Percentiles rank a stretch among this genome's conserved stretches.
Evolutionary conservation across 2,113 vertebrate species (phyloP).

Genomic region (Halcyon malimbica): DNA sequence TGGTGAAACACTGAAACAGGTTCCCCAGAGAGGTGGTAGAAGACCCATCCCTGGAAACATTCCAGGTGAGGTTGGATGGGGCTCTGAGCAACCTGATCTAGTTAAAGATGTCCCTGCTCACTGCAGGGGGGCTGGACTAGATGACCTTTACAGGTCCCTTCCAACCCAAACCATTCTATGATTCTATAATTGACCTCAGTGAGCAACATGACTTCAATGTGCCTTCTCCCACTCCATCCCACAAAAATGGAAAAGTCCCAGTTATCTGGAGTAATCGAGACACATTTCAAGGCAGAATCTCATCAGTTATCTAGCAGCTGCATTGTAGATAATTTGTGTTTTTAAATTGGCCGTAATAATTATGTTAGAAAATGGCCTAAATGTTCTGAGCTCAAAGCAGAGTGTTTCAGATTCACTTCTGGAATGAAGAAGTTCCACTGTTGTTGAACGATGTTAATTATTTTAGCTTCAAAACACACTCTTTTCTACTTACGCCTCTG

Average conservation of each 20-base stretch:
- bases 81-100: not conserved
- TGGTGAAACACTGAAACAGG: not conserved
- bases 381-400: not conserved
- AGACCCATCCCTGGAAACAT: not conserved
- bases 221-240: too few species aligned
- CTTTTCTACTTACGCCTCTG: not conserved
- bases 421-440: not conserved
- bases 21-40: not conserved
- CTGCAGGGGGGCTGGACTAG: not conserved
- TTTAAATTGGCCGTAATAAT: not conserved
- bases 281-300: not conserved
- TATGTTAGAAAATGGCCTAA: not conserved
- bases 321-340: not conserved
- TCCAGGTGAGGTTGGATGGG: not conserved
- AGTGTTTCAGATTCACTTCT: not conserved
- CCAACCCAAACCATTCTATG: not conserved
- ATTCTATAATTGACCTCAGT: not conserved
- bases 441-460: not conserved
- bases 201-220: not conserved
- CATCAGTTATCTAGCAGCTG: not conserved
- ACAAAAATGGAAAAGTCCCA: not conserved
- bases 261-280: not conserved
- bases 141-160: not conserved
- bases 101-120: not conserved
- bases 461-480: not conserved